Evolutionary conservation across 2,797 vertebrate species (phyloP), one percentile per base, ranked within the genome.

Genomic region (Helarctos malayanus): DNA sequence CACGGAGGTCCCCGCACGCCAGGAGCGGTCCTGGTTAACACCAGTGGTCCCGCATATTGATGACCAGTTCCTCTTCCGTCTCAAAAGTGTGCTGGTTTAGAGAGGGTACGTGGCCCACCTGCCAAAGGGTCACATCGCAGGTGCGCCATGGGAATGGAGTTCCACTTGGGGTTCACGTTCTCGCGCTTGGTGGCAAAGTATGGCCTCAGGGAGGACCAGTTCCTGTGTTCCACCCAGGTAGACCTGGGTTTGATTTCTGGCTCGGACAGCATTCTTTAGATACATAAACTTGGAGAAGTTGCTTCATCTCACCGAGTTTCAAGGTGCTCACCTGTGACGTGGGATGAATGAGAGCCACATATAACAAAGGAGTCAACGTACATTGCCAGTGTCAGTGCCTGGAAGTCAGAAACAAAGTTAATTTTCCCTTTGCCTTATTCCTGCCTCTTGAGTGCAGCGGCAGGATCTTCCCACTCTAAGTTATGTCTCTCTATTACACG

Each of bases 381-480:
- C 85, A 54, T 32, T 27, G 52, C 29, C 7, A 41, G 19, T 38
- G 21, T 16, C 27, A 23, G 12, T 63, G 47, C 15, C 49, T 35
- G 1, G 41, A 75, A 56, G 13, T 79, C 15, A 52, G 49, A 27
- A 85, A 75, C 41, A 45, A 59, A 27, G 47, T 35, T 63, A 56
- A 2, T 15, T 35, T 88, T 81, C 81, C 5, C 18, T 89, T 52
- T 56, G 69, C 32, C 15, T 76, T 38, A 52, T 7, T n/a, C 29
- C 35, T 82, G 19, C 38, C 57, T 89, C 32, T 63, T 83, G 68
- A 92, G 32, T 59, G 11, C 18, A 65, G 16, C 54, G 13, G 25
- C 52, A 82, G 97, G 49, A 81, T 82, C 19, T 90, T 95, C 61
- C 32, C 29, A 7, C 68, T 90, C 45, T 80, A 93, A 61, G 32